phyloP scores from a whole-genome alignment of 2,797 vertebrate genomes.

The Alauda arvensis region DNA sequence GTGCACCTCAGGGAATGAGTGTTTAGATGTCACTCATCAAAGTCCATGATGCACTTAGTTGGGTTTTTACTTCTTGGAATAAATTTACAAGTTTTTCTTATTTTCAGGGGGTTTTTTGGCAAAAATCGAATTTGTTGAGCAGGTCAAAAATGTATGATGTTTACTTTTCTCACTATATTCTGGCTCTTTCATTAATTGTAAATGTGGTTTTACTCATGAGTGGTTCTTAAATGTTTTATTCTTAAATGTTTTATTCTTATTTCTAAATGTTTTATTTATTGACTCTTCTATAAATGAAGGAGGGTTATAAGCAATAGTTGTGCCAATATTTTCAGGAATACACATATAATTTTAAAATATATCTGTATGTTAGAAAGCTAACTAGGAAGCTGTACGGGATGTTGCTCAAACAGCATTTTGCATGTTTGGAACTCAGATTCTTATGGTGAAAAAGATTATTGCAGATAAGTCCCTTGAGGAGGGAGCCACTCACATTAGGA shows the following conservation, averaged over 20 bases:
- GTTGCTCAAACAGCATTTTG: background rate
- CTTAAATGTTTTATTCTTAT: background rate
- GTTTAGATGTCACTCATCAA: background rate
- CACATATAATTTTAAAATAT: background rate
- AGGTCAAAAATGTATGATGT: background rate
- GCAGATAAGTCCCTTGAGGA: background rate
- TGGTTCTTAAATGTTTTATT: background rate
- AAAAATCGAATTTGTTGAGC: background rate
- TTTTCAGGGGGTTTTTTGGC: background rate
- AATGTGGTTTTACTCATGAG: background rate
- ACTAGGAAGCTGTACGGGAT: background rate
- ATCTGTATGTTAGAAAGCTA: background rate
- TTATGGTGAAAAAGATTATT: background rate
- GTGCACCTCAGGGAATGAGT: background rate
- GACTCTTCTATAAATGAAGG: background rate
- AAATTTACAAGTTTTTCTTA: background rate
- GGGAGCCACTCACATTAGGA: background rate
- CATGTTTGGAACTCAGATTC: background rate
- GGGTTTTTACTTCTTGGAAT: constrained; percentile 29
- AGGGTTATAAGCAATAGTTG: background rate
- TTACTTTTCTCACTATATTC: background rate
- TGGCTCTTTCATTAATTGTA: background rate
- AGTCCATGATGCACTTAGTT: background rate
- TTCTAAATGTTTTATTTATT: background rate
- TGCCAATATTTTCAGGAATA: background rate